A percentile compares a stretch with the other conserved stretches of the same genome.
Evolutionary conservation across 2,797 vertebrate genomes (phyloP).

Genomic region (Danio jaintianensis): DNA sequence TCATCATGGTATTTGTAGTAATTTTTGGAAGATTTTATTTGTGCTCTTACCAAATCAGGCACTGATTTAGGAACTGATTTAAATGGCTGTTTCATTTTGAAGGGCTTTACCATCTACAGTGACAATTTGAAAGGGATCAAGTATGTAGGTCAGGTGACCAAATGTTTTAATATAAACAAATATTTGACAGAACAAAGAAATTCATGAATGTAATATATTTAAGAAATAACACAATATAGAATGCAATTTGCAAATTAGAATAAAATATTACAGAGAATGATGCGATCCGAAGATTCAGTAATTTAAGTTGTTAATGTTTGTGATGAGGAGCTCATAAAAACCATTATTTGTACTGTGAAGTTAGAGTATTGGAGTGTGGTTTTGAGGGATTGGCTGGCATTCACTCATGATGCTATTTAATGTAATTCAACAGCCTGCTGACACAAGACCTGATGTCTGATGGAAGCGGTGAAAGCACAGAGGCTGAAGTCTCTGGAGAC

Average conservation of each 20-base stretch:
- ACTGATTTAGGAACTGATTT: too few relatives aligned
- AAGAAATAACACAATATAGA: background rate
- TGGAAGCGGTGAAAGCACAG: background rate
- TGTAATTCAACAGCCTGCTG: constrained; percentile 13
- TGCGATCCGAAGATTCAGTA: background rate
- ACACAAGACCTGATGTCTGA: constrained; percentile 2
- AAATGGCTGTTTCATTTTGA: too few relatives aligned
- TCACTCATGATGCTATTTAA: constrained; percentile 11
- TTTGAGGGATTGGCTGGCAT: background rate
- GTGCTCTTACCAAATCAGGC: too few relatives aligned
- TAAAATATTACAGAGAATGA: background rate
- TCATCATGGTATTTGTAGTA: too few relatives aligned
- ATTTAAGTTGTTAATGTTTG: background rate
- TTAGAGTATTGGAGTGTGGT: background rate
- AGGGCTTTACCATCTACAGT: too few relatives aligned
- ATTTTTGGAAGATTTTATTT: too few relatives aligned
- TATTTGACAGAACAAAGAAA: too few relatives aligned
- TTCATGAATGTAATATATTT: background rate
- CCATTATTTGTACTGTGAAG: background rate
- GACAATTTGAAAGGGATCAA: too few relatives aligned
- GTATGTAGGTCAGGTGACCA: too few relatives aligned
- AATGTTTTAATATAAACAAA: too few relatives aligned
- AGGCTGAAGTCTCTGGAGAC: constrained; percentile 3
- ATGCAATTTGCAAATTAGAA: background rate
- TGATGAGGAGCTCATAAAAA: constrained; percentile 5